These are phyloP conservation scores for Paratrypauchen microcephalus DNA, from an alignment of 2,797 vertebrate species.

Conservation along the genomic window DNA sequence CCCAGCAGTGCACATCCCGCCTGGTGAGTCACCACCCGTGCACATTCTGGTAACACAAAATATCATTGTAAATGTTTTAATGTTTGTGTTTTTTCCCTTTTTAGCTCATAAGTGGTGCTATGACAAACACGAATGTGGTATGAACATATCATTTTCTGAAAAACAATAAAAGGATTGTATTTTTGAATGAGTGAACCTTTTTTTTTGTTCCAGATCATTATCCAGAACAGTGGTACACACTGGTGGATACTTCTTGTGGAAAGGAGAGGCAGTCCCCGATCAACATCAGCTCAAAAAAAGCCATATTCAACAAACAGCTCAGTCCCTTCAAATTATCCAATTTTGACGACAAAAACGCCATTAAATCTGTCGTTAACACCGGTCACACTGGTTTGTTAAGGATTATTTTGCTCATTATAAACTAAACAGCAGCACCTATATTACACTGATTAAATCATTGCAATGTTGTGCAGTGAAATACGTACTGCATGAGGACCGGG, in stretches of 20 bases:
- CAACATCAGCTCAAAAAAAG: slow-evolving; percentile 28
- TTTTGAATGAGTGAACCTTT: not conserved
- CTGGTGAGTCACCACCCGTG: slow-evolving; percentile 31
- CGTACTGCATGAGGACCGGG: slow-evolving; percentile 27
- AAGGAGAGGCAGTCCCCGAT: slow-evolving; percentile 61
- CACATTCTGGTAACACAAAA: not conserved
- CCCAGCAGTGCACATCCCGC: slow-evolving; percentile 27
- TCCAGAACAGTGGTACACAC: slow-evolving; percentile 29
- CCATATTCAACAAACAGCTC: slow-evolving; percentile 6
- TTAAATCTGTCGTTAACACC: slow-evolving; percentile 57
- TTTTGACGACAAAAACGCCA: slow-evolving; percentile 53
- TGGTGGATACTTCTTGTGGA: slow-evolving; percentile 36
- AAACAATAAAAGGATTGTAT: not conserved
- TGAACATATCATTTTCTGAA: slow-evolving; percentile 9
- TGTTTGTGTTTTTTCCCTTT: not conserved
- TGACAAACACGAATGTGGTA: slow-evolving; percentile 52
- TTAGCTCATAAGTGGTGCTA: slow-evolving; percentile 62
- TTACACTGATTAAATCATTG: not conserved
- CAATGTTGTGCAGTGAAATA: slow-evolving; percentile 60
- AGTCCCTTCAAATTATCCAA: slow-evolving; percentile 42
- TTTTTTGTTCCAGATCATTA: slow-evolving; percentile 25
- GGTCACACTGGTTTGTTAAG: slow-evolving; percentile 64
- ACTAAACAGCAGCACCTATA: not conserved
- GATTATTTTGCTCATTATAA: not conserved
- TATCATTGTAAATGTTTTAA: not conserved